Evolutionary conservation across 2,113 vertebrate genomes (phyloP), one percentile per base, ranked within the genome.

Genomic region (Xiphophorus couchianus): DNA sequence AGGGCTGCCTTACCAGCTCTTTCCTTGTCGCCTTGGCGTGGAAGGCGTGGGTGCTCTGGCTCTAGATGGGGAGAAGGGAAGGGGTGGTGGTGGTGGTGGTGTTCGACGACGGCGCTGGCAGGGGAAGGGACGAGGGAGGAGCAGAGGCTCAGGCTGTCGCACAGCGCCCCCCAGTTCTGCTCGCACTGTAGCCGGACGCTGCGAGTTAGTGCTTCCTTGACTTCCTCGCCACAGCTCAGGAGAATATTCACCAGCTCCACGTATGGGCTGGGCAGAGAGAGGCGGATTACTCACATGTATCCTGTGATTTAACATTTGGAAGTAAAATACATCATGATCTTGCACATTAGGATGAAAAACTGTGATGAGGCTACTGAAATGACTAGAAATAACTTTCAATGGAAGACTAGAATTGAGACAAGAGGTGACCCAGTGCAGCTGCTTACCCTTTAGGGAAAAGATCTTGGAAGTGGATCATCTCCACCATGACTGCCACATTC

Each of bases 391-490:
- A n/a, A 3, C 17, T 4, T 58, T 12, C 81, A 80, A 27, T 76
- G 78, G 61, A 51, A 29, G 15, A 15, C 3, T 31, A 58, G 61
- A 69, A 61, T 33, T 58, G 25, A 71, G 76, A 76, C 35, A 22
- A 76, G 62, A 69, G 65, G 66, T 22, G 62, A 68, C 71, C 64
- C 60, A 66, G 30, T 65, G 35, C 44, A 66, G 61, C 63, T 28
- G 94, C 97, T 97, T 93, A 99, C 98, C 96, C 98, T 70, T 97
- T 98, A 77, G 96, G 96, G 89, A 99, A 97, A 73, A 99, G 93
- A 92, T 99, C 97, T 91, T 97, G 98, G 94, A 99, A 99, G 86
- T 97, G 97, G 91, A 99, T 99, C 97, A 99, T 99, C 93, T 99
- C 97, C 92, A 97, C 97, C 90, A 99, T 97, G 85, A 98, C 97